Base-by-base conservation (phyloP, 2,113 vertebrate genomes). In the Pelodiscus sinensis region DNA sequence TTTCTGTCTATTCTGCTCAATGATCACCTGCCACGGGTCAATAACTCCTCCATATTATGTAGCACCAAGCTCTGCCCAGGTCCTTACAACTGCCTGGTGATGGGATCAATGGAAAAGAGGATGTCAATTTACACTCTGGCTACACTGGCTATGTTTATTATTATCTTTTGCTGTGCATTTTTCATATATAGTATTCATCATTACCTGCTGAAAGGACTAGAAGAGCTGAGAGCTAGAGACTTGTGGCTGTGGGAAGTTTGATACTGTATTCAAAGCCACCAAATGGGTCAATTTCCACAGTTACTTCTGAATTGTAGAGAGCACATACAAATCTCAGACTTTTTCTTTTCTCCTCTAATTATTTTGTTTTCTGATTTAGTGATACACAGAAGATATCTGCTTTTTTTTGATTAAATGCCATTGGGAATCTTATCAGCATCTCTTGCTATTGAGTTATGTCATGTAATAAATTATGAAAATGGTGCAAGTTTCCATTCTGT, bases 111-210 rank as follows among this genome's bases (percentile, higher is more conserved):
- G 27, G 97, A 98, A 91, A 98, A 98, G 80, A 56, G 12, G 14
- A 97, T 97, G 95, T 97, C 96, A 50, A 83, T 96, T 90, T 97
- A 97, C 60, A 94, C 94, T n/a, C 86, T 97, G 35, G 60, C 90
- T 50, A 95, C 93, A 11, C 84, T 97, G 65, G 97, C 96, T 60
- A 19, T 12, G 29, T 38, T 94, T 65, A 91, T 97, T 73, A 84
- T 96, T 79, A 18, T 90, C 73, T 89, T 91, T 77, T 97, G 96
- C 29, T 22, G 58, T 68, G 13, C 71, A 12, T 97, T 97, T 81
- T 96, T 94, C 38, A 6, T 97, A 5, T 97, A 96, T 44, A 79
- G 73, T 51, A 52, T 60, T 38, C 52, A 90, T 7, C 88, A 93
- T 12, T 92, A 86, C 73, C 73, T 92, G 60, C 13, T 88, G 9